A percentile compares a stretch with the other conserved stretches of the same genome.
These are phyloP conservation scores for Tinamus guttatus DNA, from an alignment of 2,113 vertebrate genomes.

Conservation along the genomic window DNA sequence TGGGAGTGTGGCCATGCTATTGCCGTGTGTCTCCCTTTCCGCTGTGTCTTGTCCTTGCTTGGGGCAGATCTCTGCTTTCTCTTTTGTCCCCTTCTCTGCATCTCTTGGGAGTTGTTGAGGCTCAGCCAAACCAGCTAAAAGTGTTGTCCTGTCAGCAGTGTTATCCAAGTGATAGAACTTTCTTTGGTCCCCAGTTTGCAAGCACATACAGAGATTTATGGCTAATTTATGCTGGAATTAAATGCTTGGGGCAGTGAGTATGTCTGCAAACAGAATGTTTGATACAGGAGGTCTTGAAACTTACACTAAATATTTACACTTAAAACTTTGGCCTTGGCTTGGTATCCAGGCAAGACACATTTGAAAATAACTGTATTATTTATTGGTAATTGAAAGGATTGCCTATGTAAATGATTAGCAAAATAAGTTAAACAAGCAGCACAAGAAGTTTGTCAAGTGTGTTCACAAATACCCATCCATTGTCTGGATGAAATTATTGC, in stretches of 20 bases:
- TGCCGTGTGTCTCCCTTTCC: background rate
- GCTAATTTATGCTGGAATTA: background rate
- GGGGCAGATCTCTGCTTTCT: background rate
- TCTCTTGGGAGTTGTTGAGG: background rate
- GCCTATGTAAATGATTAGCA: background rate
- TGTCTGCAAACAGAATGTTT: background rate
- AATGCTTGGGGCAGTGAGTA: background rate
- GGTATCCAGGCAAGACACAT: background rate
- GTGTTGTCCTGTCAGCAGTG: background rate
- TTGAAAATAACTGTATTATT: background rate
- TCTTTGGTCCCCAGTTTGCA: background rate
- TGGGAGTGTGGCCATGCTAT: background rate
- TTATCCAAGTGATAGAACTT: background rate
- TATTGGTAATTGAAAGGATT: background rate
- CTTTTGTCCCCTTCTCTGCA: background rate
- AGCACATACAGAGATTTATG: background rate
- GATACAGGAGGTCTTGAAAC: background rate
- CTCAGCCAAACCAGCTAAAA: no score
- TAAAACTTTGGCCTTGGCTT: background rate
- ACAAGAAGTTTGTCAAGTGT: background rate
- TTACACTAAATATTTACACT: background rate
- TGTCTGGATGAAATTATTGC: background rate
- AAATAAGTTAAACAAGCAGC: background rate
- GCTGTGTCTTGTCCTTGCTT: accelerated
- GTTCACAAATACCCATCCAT: background rate